Percentiles rank a stretch among this genome's conserved stretches.
Conservation (phyloP, 2,888 invertebrate species). For the Dolichomitus sp. region DNA sequence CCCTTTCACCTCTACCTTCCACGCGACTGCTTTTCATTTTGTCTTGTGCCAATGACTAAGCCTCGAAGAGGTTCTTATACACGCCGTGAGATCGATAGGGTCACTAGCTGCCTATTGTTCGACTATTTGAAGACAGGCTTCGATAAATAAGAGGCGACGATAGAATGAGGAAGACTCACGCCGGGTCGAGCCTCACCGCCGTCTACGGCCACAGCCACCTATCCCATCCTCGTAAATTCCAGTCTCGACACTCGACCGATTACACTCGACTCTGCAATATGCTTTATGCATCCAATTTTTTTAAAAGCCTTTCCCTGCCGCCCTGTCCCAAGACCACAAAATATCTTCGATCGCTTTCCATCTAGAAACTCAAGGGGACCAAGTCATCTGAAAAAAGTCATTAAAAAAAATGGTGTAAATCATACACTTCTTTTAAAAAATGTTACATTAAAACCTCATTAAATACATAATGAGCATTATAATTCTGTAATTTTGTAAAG, state of each 20-base stretch:
- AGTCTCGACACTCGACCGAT: slow-evolving; percentile 66
- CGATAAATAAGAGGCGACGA: slow-evolving; percentile 65
- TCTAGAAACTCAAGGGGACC: not conserved
- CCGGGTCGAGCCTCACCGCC: slow-evolving; percentile 48
- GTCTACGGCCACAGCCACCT: slow-evolving; percentile 55
- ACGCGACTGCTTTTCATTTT: slow-evolving; percentile 23
- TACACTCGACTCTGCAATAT: slow-evolving; percentile 59
- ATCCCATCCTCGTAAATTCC: slow-evolving; percentile 62
- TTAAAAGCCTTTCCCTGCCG: slow-evolving; percentile 37
- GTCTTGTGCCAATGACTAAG: slow-evolving; percentile 53
- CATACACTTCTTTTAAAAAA: too few relatives aligned
- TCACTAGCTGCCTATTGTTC: slow-evolving; percentile 65
- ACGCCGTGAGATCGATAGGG: slow-evolving; percentile 61
- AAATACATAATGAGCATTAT: too few relatives aligned
- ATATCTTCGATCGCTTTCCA: not conserved
- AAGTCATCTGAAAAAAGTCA: not conserved
- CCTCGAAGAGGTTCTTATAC: slow-evolving; percentile 57
- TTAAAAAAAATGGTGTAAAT: too few relatives aligned
- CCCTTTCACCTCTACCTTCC: slow-evolving; percentile 4
- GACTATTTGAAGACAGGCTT: slow-evolving; percentile 66
- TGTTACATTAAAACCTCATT: too few relatives aligned
- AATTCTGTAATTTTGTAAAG: too few relatives aligned
- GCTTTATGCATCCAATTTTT: slow-evolving; percentile 50
- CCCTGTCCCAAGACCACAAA: not conserved
- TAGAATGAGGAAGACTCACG: slow-evolving; percentile 56